These are phyloP conservation scores for Platalea minor DNA, from an alignment of 2,797 vertebrate species.

Conservation along the genomic window DNA sequence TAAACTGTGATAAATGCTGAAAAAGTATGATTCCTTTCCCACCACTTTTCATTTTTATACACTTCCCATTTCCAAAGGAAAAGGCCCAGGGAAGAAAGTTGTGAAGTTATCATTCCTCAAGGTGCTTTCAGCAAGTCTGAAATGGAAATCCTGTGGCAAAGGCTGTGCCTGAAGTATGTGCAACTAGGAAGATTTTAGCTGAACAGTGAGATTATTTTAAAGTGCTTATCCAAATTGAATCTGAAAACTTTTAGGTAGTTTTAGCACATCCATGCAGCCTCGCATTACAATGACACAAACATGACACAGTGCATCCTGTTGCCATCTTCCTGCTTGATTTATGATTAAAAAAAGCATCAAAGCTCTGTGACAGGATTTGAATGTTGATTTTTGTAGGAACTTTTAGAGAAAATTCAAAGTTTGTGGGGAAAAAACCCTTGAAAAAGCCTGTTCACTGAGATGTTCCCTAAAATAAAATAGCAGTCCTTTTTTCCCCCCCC, in stretches of 20 bases:
- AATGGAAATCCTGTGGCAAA: neutral
- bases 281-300: neutral
- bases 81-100: neutral
- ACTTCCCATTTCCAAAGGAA: neutral
- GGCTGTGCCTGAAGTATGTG: neutral
- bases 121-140: neutral
- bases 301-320: neutral
- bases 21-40: neutral
- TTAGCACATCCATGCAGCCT: neutral
- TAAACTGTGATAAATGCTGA: neutral
- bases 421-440: neutral
- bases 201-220: neutral
- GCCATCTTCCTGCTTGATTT: neutral
- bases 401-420: neutral
- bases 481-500: neutral
- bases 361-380: neutral
- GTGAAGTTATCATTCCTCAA: neutral
- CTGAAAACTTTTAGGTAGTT: constrained; percentile 4
- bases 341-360: neutral
- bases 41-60: neutral
- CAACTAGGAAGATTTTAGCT: neutral
- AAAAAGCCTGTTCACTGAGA: neutral
- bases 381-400: neutral
- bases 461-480: neutral
- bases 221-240: neutral